These are phyloP conservation scores for Speoplatyrhinus poulsoni DNA, from an alignment of 2,113 vertebrate genomes.

Conservation along the genomic window DNA sequence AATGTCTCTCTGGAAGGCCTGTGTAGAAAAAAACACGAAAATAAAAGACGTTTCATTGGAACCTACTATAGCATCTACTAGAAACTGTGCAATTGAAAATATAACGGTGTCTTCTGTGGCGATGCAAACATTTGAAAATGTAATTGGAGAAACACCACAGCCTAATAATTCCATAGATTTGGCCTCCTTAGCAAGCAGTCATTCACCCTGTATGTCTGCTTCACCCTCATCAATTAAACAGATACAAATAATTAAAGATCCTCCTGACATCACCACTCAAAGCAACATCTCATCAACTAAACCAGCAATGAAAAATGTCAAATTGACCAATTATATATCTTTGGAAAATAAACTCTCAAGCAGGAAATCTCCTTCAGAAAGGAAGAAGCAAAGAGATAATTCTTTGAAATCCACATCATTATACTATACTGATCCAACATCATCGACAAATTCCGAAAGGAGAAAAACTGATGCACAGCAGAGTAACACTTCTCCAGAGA, in stretches of 20 bases:
- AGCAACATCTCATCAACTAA: constrained; percentile 37
- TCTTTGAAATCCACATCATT: constrained; percentile 24
- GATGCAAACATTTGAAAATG: background rate
- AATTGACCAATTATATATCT: constrained; percentile 43
- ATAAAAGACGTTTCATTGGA: constrained; percentile 28
- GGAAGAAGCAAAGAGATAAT: constrained; percentile 17
- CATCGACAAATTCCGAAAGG: constrained; percentile 20
- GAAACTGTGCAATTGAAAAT: constrained; percentile 16
- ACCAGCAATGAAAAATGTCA: constrained; percentile 40
- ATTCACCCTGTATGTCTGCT: constrained; percentile 20
- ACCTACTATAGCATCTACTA: constrained; percentile 9
- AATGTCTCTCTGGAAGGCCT: constrained; percentile 63
- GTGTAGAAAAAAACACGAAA: constrained; percentile 53
- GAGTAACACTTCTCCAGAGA: constrained; percentile 27
- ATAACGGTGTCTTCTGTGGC: constrained; percentile 1
- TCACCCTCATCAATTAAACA: constrained; percentile 33
- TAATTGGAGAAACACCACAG: constrained; percentile 2
- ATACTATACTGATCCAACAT: background rate
- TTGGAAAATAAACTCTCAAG: constrained; percentile 9
- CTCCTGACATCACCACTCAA: background rate
- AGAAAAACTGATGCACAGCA: constrained; percentile 10
- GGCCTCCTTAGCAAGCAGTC: constrained; percentile 10
- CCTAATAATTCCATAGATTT: constrained; percentile 17
- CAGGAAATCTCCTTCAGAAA: constrained; percentile 2
- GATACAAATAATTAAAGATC: background rate